Conservation (phyloP, 1,140 invertebrate genomes). For the Heterodera carotae region DNA sequence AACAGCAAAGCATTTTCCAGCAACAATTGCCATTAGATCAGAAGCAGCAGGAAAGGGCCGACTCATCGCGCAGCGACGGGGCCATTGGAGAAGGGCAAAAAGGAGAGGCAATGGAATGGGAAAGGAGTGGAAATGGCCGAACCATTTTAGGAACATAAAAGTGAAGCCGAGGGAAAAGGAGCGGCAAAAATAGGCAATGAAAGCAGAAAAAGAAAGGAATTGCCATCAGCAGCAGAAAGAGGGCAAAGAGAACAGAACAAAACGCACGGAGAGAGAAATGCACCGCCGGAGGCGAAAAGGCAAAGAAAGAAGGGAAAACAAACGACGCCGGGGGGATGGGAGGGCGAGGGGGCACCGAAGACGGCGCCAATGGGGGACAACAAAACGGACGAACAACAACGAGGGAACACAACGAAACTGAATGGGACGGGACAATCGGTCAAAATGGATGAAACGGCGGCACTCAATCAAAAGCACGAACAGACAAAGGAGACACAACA, state of each 20-base stretch:
- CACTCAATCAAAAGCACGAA: too few relatives aligned
- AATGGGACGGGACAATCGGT: too few relatives aligned
- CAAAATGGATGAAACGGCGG: too few relatives aligned
- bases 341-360: not conserved
- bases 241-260: conserved; percentile 10
- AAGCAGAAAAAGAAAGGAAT: conserved; percentile 11
- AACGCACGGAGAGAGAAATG: not conserved
- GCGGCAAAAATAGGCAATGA: not conserved
- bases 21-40: not conserved
- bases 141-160: conserved; percentile 24
- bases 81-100: not conserved
- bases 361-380: not conserved
- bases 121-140: too few relatives aligned
- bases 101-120: not conserved
- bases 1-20: conserved; percentile 17
- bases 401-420: too few relatives aligned
- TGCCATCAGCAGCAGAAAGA: not conserved
- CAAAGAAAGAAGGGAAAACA: not conserved
- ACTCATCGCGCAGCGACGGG: conserved; percentile 35
- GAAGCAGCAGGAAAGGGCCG: conserved; percentile 25
- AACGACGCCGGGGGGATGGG: not conserved
- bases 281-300: not conserved
- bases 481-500: conserved; percentile 14
- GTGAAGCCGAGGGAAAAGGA: conserved; percentile 16
- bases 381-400: not conserved